These are phyloP conservation scores for Teleogryllus occipitalis DNA, from an alignment of 1,140 invertebrate species.

Conservation along the genomic window DNA sequence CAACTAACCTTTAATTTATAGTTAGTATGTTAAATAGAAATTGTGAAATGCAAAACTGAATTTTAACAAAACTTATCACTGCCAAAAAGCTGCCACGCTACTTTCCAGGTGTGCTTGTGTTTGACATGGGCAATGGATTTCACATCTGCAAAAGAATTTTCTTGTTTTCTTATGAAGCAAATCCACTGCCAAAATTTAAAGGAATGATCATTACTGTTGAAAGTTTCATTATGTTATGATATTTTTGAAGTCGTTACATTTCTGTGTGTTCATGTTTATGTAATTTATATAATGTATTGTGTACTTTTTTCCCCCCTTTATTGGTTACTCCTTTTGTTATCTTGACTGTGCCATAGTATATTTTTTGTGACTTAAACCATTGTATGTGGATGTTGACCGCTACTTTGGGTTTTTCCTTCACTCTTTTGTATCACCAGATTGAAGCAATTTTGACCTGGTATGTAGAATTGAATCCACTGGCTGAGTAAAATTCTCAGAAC, in stretches of 20 bases:
- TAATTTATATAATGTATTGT: not conserved
- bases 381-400: not conserved
- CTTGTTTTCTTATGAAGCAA: not conserved
- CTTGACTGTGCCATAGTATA: not conserved
- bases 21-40: not conserved
- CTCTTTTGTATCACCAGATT: not conserved
- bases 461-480: not conserved
- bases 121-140: not conserved
- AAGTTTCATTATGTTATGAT: not conserved
- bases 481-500: not conserved
- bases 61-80: slow-evolving; percentile 1
- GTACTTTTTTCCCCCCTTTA: not conserved
- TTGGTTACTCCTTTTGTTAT: not conserved
- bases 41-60: not conserved
- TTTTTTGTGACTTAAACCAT: not conserved
- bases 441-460: not conserved
- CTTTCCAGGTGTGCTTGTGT: slow-evolving; percentile 3
- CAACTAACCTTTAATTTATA: slow-evolving; percentile 6
- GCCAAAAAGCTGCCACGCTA: not conserved
- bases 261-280: slow-evolving; percentile 4
- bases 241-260: not conserved
- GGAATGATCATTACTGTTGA: not conserved
- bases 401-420: not conserved
- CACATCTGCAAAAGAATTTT: not conserved
- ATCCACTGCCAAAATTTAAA: not conserved